Conservation (phyloP, 64 coral and sea anemone species). For the Pocillopora damicornis region DNA sequence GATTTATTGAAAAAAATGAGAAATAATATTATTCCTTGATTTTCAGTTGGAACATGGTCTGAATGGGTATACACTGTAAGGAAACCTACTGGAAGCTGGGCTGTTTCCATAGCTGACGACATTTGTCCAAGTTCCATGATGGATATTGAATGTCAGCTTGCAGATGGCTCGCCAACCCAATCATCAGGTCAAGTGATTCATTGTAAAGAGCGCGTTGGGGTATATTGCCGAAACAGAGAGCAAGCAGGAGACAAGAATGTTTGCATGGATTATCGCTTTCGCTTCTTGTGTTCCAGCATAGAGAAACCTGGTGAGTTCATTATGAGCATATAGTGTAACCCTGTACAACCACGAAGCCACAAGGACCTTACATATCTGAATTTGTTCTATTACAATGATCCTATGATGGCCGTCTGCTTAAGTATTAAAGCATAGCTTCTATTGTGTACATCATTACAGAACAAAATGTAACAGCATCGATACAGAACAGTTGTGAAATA, state of each 20-base stretch:
- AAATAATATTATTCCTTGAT: neutral
- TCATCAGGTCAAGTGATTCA: conserved; percentile 67
- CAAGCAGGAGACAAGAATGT: conserved; percentile 22
- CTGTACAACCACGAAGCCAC: too few species aligned
- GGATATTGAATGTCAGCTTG: conserved; percentile 75
- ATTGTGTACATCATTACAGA: too few species aligned
- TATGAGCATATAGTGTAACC: neutral
- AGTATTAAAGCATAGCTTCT: too few species aligned
- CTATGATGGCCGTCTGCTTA: too few species aligned
- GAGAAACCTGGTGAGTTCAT: conserved; percentile 48
- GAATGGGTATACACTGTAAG: conserved; percentile 77
- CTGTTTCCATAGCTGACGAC: conserved; percentile 40
- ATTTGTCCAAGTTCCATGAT: conserved; percentile 61
- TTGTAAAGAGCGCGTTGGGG: conserved; percentile 64
- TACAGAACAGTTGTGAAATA: too few species aligned
- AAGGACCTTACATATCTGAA: too few species aligned
- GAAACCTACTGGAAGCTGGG: conserved; percentile 76
- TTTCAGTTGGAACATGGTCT: conserved; percentile 39
- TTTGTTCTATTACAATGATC: too few species aligned
- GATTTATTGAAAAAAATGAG: neutral
- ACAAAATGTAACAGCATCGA: too few species aligned
- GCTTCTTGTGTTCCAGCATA: conserved; percentile 73
- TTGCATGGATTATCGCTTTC: conserved; percentile 78
- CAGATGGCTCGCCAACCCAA: conserved; percentile 50
- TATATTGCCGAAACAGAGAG: conserved; percentile 81